Evolutionary conservation across 2,113 vertebrate genomes (phyloP).

Genomic region (Paracanthobrama guichenoti): DNA sequence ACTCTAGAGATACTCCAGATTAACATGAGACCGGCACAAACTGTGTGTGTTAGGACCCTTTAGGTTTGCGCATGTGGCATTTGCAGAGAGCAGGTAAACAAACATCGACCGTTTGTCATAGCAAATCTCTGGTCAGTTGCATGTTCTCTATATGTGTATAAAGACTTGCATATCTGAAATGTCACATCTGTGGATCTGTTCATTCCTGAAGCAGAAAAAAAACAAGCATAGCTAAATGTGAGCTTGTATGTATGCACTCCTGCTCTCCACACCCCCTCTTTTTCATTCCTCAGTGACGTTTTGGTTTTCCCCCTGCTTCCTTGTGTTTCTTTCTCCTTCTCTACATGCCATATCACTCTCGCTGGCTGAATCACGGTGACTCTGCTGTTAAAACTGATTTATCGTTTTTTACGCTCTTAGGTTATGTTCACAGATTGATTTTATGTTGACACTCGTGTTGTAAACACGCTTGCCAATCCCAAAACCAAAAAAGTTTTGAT

Average conservation of each 20-base stretch:
- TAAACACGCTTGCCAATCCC: too few species aligned
- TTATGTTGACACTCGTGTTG: too few species aligned
- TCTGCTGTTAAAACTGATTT: conserved; percentile 44
- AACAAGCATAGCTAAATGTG: background rate
- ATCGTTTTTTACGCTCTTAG: background rate
- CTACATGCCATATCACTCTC: conserved; percentile 6
- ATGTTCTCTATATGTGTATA: background rate
- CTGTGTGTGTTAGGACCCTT: too few species aligned
- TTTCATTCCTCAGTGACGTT: conserved; percentile 53
- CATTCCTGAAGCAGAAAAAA: background rate
- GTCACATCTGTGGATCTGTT: background rate
- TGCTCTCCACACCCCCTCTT: conserved; percentile 10
- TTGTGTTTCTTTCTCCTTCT: background rate
- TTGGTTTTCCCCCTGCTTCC: conserved; percentile 50
- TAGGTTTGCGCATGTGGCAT: background rate
- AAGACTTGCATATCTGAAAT: background rate
- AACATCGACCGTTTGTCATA: background rate
- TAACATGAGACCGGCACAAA: too few species aligned
- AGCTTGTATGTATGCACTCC: background rate
- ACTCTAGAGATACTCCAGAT: too few species aligned
- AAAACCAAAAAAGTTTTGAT: too few species aligned
- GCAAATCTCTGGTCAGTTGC: background rate
- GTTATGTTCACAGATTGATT: background rate
- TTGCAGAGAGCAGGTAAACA: background rate
- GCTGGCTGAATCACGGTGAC: conserved; percentile 54